Evolutionary conservation across 30 jellyfish, hydroid and myxozoan genomes (phyloP).

Genomic region (Clytia hemisphaerica): DNA sequence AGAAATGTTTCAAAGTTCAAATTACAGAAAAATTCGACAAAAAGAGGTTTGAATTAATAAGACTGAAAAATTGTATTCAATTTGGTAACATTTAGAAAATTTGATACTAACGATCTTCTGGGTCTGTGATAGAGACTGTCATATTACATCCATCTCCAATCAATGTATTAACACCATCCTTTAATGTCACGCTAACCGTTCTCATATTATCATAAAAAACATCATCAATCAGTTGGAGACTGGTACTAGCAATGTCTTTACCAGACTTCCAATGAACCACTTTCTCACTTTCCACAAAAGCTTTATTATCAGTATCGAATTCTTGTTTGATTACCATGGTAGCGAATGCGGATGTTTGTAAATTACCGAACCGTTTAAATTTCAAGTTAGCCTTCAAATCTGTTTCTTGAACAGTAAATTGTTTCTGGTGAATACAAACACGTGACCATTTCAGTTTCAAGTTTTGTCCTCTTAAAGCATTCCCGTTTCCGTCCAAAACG

Average conservation of each 20-base stretch:
- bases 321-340: slow-evolving; percentile 48
- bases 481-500: slow-evolving; percentile 65
- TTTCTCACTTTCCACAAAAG: slow-evolving; percentile 38
- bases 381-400: slow-evolving; percentile 44
- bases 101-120: slow-evolving; percentile 82
- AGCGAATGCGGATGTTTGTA: slow-evolving; percentile 70
- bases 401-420: slow-evolving; percentile 63
- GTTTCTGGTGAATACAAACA: slow-evolving; percentile 43
- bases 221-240: slow-evolving; percentile 55
- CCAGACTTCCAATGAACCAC: slow-evolving; percentile 83
- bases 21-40: no score
- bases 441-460: slow-evolving; percentile 90
- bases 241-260: slow-evolving; percentile 51
- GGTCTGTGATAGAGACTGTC: slow-evolving; percentile 55
- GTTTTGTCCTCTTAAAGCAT: slow-evolving; percentile 55
- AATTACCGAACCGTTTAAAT: slow-evolving; percentile 68
- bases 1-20: no score
- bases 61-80: no score
- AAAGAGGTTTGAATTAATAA: no score
- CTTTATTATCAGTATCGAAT: slow-evolving; percentile 48
- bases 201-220: slow-evolving; percentile 51
- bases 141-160: slow-evolving; percentile 62
- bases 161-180: slow-evolving; percentile 33
- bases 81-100: no score
- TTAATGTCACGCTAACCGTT: slow-evolving; percentile 36